Percentiles rank a stretch among this genome's conserved stretches.
phyloP scores from a whole-genome alignment of 2,113 vertebrate species.

The Atherinomorus stipes region DNA sequence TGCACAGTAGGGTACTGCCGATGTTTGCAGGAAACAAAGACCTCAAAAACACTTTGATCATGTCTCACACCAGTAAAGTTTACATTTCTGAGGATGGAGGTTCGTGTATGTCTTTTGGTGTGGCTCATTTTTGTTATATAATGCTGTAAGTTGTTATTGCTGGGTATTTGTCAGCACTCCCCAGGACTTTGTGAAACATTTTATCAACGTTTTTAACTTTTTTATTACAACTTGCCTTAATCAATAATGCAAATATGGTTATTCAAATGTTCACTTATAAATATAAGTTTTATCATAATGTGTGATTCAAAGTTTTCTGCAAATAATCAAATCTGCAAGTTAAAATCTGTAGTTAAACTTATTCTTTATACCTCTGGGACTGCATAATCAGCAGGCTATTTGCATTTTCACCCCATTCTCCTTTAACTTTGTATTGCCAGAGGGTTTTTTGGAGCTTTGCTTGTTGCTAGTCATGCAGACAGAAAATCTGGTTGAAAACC shows the following conservation, averaged over 20 bases:
- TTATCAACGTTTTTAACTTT: no score
- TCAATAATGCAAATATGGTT: no score
- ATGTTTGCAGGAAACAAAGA: no score
- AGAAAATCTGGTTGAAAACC: constrained; percentile 18
- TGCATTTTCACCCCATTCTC: background rate
- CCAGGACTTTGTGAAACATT: background rate
- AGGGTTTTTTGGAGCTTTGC: constrained; percentile 11
- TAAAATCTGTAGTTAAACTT: constrained; percentile 4
- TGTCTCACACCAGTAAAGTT: no score
- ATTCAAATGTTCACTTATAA: no score
- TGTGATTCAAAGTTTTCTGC: constrained; percentile 9
- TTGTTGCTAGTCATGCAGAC: constrained; percentile 13
- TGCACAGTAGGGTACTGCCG: no score
- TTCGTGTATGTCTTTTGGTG: no score
- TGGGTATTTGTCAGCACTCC: constrained; percentile 7
- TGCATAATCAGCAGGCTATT: constrained; percentile 32
- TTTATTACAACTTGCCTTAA: no score
- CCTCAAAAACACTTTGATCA: no score
- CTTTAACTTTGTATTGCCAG: background rate
- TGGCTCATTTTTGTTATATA: background rate
- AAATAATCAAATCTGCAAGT: background rate
- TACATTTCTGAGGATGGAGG: background rate
- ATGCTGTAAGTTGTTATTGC: background rate
- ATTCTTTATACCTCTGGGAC: background rate
- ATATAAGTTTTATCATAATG: background rate